phyloP scores from a whole-genome alignment of 2,888 invertebrate species.

The Dicranocentrus wangi region DNA sequence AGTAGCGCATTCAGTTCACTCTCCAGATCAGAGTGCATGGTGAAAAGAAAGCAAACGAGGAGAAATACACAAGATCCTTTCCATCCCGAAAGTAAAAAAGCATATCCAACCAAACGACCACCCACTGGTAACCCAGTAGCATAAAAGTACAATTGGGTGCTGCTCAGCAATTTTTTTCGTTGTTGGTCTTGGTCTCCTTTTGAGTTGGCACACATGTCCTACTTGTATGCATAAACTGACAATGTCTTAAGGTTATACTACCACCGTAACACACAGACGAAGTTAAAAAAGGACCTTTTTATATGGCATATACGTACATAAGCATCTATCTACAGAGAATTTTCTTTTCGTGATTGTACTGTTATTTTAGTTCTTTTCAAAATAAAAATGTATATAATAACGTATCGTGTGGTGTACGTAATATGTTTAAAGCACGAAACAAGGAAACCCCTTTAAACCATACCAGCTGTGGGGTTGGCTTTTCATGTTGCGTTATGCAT shows the following conservation, averaged over 20 bases:
- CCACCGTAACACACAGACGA: too few species aligned
- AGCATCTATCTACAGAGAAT: not conserved
- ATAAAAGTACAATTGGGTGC: constrained; percentile 19
- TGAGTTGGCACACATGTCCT: constrained; percentile 12
- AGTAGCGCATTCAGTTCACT: constrained; percentile 10
- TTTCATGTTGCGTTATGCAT: constrained; percentile 7
- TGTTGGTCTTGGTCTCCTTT: not conserved
- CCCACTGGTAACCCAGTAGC: constrained; percentile 13
- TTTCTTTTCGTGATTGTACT: too few species aligned
- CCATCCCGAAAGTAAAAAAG: not conserved
- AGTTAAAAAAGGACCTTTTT: too few species aligned
- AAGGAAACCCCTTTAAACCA: too few species aligned
- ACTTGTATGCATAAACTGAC: too few species aligned
- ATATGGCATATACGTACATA: not conserved
- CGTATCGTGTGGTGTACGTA: too few species aligned
- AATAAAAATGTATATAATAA: too few species aligned
- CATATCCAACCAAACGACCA: constrained; percentile 7
- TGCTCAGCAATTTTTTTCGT: not conserved
- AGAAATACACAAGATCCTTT: not conserved
- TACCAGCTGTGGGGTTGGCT: constrained; percentile 4
- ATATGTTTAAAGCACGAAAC: too few species aligned
- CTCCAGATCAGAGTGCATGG: not conserved
- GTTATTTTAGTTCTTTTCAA: too few species aligned
- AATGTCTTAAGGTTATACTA: too few species aligned
- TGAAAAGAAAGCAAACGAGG: not conserved